phyloP scores from a whole-genome alignment of 2,797 vertebrate genomes.

The Hyperoplus lanceolatus region DNA sequence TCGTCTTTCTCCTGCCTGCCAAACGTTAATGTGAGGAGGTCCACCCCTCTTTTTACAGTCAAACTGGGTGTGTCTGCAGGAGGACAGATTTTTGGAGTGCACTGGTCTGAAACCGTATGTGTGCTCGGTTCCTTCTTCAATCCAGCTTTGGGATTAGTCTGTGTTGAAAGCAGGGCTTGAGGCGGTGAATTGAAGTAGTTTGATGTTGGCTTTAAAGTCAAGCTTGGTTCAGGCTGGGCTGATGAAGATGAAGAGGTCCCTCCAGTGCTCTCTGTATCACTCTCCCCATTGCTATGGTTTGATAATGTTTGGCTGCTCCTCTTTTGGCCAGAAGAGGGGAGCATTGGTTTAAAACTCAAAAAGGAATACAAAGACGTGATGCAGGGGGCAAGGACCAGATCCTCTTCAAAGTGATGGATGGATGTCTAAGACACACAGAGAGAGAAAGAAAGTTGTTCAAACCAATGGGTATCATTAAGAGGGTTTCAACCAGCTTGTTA shows the following conservation, averaged over 20 bases:
- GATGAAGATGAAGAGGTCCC: no score
- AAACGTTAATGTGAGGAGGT: slow-evolving; percentile 68
- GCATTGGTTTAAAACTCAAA: not conserved
- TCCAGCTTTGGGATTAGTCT: no score
- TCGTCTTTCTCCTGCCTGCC: not conserved
- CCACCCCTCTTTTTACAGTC: slow-evolving; percentile 26
- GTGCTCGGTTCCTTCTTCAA: no score
- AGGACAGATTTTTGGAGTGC: not conserved
- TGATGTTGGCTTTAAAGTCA: no score
- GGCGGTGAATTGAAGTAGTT: no score
- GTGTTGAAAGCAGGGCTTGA: no score
- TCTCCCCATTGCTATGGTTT: slow-evolving; percentile 18
- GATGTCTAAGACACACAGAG: slow-evolving; percentile 34
- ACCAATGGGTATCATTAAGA: not conserved
- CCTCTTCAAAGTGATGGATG: slow-evolving; percentile 34
- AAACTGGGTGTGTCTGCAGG: not conserved
- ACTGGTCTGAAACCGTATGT: no score
- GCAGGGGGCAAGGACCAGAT: rapidly evolving
- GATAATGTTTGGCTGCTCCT: not conserved
- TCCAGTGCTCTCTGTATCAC: not conserved
- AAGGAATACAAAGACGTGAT: not conserved
- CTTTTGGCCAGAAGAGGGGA: slow-evolving; percentile 41
- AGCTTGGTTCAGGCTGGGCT: no score
- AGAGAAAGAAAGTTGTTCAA: not conserved
- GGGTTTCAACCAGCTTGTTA: not conserved